Percentiles rank a stretch among this genome's conserved stretches.
phyloP scores from a whole-genome alignment of 92 coral and sea anemone species.

The Zoanthus sociatus region DNA sequence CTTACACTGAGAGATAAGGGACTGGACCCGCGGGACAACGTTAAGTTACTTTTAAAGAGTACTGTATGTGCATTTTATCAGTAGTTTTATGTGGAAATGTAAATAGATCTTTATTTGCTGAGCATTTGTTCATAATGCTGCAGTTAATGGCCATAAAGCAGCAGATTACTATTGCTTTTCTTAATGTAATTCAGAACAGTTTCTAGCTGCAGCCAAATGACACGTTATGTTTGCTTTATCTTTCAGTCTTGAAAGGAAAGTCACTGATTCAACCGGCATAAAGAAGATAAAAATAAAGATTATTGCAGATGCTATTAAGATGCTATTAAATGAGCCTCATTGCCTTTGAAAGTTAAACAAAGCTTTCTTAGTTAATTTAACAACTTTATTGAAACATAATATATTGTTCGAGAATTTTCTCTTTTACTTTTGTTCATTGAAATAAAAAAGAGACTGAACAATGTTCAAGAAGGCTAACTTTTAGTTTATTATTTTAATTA shows the following conservation, averaged over 20 bases:
- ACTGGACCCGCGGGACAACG: too few species aligned
- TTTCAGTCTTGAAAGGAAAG: conserved; percentile 95
- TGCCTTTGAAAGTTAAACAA: not conserved
- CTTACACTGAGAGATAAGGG: too few species aligned
- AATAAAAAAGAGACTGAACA: not conserved
- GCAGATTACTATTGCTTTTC: not conserved
- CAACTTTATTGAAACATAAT: not conserved
- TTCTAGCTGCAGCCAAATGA: not conserved
- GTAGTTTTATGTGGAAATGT: too few species aligned
- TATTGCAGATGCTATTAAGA: conserved; percentile 28
- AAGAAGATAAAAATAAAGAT: conserved; percentile 15
- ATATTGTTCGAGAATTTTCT: not conserved
- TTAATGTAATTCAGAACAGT: not conserved
- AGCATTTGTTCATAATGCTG: too few species aligned
- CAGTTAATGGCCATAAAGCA: not conserved
- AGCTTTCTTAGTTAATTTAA: not conserved
- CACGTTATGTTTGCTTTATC: conserved; percentile 23
- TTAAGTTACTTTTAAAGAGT: too few species aligned
- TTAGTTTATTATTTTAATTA: not conserved
- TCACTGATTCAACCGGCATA: conserved; percentile 96
- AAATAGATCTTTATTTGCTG: too few species aligned
- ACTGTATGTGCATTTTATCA: too few species aligned
- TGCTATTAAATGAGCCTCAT: not conserved
- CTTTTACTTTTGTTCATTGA: not conserved
- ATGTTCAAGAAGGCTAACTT: not conserved